Conservation (phyloP, 2,888 invertebrate species). For the Trissoscelio sp. region DNA sequence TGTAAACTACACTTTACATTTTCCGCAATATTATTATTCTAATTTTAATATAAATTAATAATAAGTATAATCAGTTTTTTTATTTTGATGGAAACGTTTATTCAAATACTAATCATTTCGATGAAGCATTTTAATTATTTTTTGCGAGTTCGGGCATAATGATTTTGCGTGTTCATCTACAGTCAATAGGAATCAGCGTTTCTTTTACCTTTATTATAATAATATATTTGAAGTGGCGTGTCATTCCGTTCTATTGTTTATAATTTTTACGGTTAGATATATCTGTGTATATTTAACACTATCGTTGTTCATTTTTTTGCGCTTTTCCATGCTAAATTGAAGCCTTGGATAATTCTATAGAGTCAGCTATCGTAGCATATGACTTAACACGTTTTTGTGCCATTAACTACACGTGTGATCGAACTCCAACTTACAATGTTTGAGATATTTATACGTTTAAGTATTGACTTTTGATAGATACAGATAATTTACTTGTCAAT, state of each 20-base stretch:
- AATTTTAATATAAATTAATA: too few species aligned
- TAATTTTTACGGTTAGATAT: slow-evolving; percentile 41
- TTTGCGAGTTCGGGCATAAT: slow-evolving; percentile 4
- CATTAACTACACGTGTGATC: slow-evolving; percentile 16
- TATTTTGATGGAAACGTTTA: slow-evolving; percentile 3
- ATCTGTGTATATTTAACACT: slow-evolving; percentile 25
- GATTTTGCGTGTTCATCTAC: slow-evolving; percentile 45
- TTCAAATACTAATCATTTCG: slow-evolving; percentile 15
- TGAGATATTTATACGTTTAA: slow-evolving; percentile 11
- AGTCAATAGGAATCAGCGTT: slow-evolving; percentile 34
- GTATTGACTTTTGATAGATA: not conserved
- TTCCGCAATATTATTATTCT: too few species aligned
- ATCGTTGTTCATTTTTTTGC: slow-evolving; percentile 22
- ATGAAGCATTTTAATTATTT: slow-evolving; percentile 6
- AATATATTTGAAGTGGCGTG: slow-evolving; percentile 44
- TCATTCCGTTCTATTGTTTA: slow-evolving; percentile 52
- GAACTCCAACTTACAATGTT: slow-evolving; percentile 10
- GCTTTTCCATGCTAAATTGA: slow-evolving; percentile 26
- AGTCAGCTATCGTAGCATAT: slow-evolving; percentile 35
- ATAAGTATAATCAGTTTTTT: too few species aligned
- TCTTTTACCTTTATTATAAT: slow-evolving; percentile 32
- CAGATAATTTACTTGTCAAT: not conserved
- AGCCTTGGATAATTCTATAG: slow-evolving; percentile 41
- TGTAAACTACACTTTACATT: too few species aligned
- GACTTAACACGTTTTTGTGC: slow-evolving; percentile 48